A percentile compares a stretch with the other conserved stretches of the same genome.
Evolutionary conservation across 1,140 invertebrate species (phyloP).

Genomic region (Asobara japonica): DNA sequence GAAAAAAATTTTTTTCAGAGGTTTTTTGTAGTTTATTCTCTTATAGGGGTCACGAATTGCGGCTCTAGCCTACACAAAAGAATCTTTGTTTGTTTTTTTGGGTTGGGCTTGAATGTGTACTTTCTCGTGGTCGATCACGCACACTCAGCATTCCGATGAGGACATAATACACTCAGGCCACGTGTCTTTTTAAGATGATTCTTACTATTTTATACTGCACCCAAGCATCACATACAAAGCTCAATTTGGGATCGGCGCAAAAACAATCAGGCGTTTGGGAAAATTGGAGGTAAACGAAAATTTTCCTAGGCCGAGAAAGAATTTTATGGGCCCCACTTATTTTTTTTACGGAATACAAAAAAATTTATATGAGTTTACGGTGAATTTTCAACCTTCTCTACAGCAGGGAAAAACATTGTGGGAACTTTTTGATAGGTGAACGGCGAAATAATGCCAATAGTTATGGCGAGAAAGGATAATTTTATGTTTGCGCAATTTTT

Average conservation of each 20-base stretch:
- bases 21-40: not conserved
- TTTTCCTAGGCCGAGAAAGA: too few relatives aligned
- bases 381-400: not conserved
- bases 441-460: too few relatives aligned
- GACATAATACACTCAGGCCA: not conserved
- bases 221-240: too few relatives aligned
- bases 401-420: not conserved
- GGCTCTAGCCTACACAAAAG: not conserved
- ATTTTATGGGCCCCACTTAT: not conserved
- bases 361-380: not conserved
- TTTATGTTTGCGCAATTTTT: too few relatives aligned
- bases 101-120: not conserved
- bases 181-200: not conserved
- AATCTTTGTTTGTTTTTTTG: not conserved
- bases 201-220: not conserved
- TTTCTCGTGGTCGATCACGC: slow-evolving; percentile 29
- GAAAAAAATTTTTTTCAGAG: not conserved
- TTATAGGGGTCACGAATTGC: not conserved
- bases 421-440: too few relatives aligned
- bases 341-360: not conserved
- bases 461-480: too few relatives aligned
- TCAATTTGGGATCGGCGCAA: too few relatives aligned
- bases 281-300: too few relatives aligned
- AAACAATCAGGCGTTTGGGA: too few relatives aligned
- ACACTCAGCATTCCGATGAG: slow-evolving; percentile 24